These are phyloP conservation scores for Leucopternis melanops DNA, from an alignment of 2,113 vertebrate species.

Conservation along the genomic window DNA sequence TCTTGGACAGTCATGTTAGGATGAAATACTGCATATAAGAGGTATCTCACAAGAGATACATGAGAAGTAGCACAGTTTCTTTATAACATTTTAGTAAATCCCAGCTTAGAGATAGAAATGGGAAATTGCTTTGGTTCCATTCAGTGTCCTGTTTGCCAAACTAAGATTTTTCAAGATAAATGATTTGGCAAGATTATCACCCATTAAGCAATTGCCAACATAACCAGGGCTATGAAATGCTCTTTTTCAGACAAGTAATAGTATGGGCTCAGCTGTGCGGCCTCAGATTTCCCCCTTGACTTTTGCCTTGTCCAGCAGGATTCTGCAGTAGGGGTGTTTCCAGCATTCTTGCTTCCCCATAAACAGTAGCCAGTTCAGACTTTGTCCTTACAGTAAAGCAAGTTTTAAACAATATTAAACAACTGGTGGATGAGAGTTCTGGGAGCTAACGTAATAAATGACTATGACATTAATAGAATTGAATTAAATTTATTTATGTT, in stretches of 20 bases:
- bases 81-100: background rate
- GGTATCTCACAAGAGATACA: background rate
- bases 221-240: background rate
- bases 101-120: background rate
- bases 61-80: background rate
- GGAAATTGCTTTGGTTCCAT: background rate
- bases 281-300: background rate
- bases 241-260: background rate
- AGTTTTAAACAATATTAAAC: background rate
- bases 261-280: background rate
- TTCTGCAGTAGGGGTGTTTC: background rate
- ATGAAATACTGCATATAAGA: background rate
- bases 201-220: background rate
- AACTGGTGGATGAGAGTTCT: background rate
- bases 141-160: background rate
- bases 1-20: background rate
- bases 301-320: background rate
- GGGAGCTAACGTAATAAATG: background rate
- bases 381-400: background rate
- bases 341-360: background rate
- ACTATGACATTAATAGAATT: background rate
- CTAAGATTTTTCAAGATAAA: background rate
- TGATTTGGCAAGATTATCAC: background rate
- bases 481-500: background rate
- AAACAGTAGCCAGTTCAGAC: background rate